A percentile compares a stretch with the other conserved stretches of the same genome.
phyloP scores from a whole-genome alignment of 2,113 vertebrate species.

The Reinhardtius hippoglossoides region DNA sequence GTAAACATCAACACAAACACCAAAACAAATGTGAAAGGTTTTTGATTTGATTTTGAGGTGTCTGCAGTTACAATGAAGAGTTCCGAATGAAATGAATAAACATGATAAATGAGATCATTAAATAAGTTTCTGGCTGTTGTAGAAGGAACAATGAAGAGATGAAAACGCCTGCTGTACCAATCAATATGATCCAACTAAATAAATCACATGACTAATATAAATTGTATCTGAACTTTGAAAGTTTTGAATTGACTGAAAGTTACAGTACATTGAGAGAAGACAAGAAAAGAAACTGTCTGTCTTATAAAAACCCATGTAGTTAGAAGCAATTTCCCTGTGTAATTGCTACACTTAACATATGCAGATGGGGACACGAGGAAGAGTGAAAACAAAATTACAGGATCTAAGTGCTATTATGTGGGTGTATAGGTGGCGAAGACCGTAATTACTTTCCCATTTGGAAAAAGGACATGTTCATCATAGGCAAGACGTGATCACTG shows the following conservation, averaged over 20 bases:
- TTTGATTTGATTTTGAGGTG: background rate
- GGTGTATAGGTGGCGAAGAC: conserved; percentile 81
- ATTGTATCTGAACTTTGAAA: too few relatives aligned
- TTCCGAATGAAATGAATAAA: too few relatives aligned
- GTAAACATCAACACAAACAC: background rate
- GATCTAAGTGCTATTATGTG: conserved; percentile 82
- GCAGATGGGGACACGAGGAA: conserved; percentile 79
- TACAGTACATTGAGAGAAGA: too few relatives aligned
- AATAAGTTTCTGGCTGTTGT: too few relatives aligned
- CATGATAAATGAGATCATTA: too few relatives aligned
- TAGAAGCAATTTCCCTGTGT: conserved; percentile 79
- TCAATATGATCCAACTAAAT: too few relatives aligned
- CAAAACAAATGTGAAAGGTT: background rate
- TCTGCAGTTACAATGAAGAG: background rate
- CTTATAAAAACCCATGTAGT: conserved; percentile 71
- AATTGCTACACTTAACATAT: conserved; percentile 86
- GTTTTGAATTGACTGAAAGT: too few relatives aligned
- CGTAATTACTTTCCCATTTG: conserved; percentile 85
- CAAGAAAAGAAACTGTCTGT: conserved; percentile 70
- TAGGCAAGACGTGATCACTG: conserved; percentile 77
- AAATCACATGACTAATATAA: too few relatives aligned
- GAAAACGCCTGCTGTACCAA: too few relatives aligned
- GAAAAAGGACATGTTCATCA: conserved; percentile 75
- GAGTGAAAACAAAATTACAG: conserved; percentile 84
- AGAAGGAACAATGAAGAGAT: too few relatives aligned